Conservation (phyloP, 2,113 vertebrate genomes). For the Corapipo altera region DNA sequence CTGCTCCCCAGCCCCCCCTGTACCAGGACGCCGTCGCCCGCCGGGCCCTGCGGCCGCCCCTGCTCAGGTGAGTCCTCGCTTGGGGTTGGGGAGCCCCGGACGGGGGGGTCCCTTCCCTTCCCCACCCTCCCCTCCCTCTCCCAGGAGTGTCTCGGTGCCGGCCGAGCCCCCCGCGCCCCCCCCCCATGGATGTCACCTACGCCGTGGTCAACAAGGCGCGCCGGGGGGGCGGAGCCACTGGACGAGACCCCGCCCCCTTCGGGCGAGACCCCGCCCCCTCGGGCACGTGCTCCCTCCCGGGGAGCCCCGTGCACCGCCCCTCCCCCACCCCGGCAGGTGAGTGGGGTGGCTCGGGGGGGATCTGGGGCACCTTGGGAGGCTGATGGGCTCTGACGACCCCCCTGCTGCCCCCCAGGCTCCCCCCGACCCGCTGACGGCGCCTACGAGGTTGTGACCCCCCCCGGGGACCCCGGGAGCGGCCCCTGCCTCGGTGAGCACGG, state of each 20-base stretch:
- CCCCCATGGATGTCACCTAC: neutral
- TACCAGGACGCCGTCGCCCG: neutral
- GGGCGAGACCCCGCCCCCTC: neutral
- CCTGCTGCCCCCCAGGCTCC: neutral
- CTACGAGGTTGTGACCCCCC: neutral
- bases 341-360: neutral
- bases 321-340: neutral
- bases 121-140: neutral
- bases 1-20: neutral
- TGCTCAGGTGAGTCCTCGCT: neutral
- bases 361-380: no score
- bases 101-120: neutral
- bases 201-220: neutral
- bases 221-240: neutral
- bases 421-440: neutral
- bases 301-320: neutral
- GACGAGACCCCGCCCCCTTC: neutral
- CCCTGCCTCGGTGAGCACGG: neutral
- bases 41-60: neutral
- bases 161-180: neutral
- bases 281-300: neutral
- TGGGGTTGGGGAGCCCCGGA: neutral
- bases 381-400: neutral
- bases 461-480: accelerated
- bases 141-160: neutral